Evolutionary conservation across 37 sponge, comb jelly and placozoan species (phyloP).

Genomic region (Beroe forskalii): DNA sequence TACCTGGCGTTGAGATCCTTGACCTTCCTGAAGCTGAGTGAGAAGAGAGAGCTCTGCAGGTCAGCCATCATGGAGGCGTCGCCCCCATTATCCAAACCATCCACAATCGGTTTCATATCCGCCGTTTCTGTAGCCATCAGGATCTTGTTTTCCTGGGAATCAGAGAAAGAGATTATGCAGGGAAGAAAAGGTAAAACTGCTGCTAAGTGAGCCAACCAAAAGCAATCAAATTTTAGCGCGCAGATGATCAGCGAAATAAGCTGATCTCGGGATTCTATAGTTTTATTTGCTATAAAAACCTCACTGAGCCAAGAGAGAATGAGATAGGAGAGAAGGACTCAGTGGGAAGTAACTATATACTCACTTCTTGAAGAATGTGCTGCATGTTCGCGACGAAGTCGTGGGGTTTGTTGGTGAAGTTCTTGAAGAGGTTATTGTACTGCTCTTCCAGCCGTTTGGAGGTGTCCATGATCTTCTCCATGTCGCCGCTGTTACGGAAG

Average conservation of each 20-base stretch:
- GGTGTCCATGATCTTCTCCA: conserved; percentile 26
- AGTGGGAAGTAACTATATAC: too few species aligned
- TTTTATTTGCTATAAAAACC: too few species aligned
- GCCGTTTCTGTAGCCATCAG: not conserved
- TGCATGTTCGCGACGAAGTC: conserved; percentile 35
- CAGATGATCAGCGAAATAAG: too few species aligned
- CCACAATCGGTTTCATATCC: conserved; percentile 18
- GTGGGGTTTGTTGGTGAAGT: not conserved
- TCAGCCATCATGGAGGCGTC: conserved; percentile 1
- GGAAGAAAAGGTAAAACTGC: too few species aligned
- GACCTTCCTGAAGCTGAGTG: not conserved
- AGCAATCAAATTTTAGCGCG: too few species aligned
- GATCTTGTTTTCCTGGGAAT: not conserved
- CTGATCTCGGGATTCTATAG: too few species aligned
- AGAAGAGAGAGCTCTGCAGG: conserved; percentile 46
- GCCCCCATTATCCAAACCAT: not conserved
- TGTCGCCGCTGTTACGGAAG: conserved; percentile 23
- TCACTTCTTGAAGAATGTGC: conserved; percentile 5
- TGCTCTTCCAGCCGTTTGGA: conserved; percentile 26
- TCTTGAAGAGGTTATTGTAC: not conserved
- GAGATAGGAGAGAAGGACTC: too few species aligned
- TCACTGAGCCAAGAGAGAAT: too few species aligned
- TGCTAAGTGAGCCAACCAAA: too few species aligned
- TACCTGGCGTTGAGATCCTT: conserved; percentile 6
- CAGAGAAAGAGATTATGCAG: too few species aligned